Percentiles rank a stretch among this genome's conserved stretches.
Evolutionary conservation across 2,888 invertebrate species (phyloP).

Genomic region (Torymus auratus): DNA sequence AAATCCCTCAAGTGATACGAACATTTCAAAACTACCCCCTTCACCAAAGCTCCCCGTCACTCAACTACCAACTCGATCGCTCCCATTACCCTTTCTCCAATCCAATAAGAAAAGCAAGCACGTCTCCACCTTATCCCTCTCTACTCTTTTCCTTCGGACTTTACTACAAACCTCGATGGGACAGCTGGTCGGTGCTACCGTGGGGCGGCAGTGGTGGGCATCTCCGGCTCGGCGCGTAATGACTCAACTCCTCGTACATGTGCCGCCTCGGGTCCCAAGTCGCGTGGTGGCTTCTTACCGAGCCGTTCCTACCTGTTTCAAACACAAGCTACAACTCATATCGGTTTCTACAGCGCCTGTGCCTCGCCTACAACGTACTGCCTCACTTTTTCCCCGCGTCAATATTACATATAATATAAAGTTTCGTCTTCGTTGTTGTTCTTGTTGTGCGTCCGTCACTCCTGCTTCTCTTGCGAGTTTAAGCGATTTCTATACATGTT

Average conservation of each 20-base stretch:
- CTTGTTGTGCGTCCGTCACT: not conserved
- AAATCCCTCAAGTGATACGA: no score
- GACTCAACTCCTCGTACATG: constrained; percentile 92
- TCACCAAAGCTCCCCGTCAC: no score
- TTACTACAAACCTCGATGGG: constrained; percentile 75
- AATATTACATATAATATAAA: not conserved
- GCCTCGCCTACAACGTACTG: constrained; percentile 46
- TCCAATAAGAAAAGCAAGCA: no score
- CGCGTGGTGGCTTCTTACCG: constrained; percentile 82
- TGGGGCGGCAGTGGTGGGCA: constrained; percentile 79
- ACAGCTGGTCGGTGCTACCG: constrained; percentile 79
- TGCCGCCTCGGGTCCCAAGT: constrained; percentile 95
- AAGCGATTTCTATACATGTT: no score
- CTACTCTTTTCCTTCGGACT: constrained; percentile 50
- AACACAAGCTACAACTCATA: constrained; percentile 72
- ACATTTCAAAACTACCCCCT: no score
- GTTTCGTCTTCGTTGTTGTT: constrained; percentile 12
- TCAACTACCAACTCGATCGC: no score
- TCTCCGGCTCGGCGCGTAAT: constrained; percentile 78
- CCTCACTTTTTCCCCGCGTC: not conserved
- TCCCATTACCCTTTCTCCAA: no score
- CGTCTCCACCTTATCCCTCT: not conserved
- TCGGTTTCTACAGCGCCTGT: constrained; percentile 54
- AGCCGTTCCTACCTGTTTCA: constrained; percentile 77
- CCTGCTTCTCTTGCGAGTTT: no score